Base-by-base conservation (phyloP, 2,113 vertebrate genomes). In the Malurus elegans region DNA sequence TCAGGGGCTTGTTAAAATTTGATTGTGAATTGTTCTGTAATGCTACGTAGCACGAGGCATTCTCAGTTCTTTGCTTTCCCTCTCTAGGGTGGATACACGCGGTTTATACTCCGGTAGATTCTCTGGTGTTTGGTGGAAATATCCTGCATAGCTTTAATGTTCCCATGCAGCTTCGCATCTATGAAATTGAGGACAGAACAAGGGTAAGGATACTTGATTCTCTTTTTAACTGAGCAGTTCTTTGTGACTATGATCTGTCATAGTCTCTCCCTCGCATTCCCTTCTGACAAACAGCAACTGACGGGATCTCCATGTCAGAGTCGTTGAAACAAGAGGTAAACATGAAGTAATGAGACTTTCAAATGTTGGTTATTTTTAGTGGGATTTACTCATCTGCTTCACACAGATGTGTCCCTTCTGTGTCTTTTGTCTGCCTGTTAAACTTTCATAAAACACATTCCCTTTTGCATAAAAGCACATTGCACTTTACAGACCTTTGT, bases 91-190 rank as follows among this genome's bases (percentile, higher is more conserved):
- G 99, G 99, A 99, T 99, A 91, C 99, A 99, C 72, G 99, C 99
- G 0, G 99, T 99, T 92, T 99, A 99, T 97, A 99, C 99, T 67
- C 99, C 99, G 0, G 98, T 99, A 95, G 99, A 99, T 97, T 98
- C 99, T 7, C 97, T 99, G 97, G 99, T 99, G 90, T 99, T 99
- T 64, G 99, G 99, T 62, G 99, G 99, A 87, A 99, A 99, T 98
- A 99, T 99, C 97, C 98, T 99, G 95, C 99, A 99, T 98, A 99
- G 99, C 97, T 99, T 99, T 97, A 99, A 99, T 98, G 99, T 99
- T 98, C 99, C 99, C 96, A 99, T 99, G 99, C 99, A 99, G 98
- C 98, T 99, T 72, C 98, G 98, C 93, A 99, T 99, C 97, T 98
- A 99, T 67, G 99, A 99, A 96, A 99, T 99, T 90, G 99, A 99